These are phyloP conservation scores for Phenganax subtilis DNA, from an alignment of 92 coral and sea anemone species.

Conservation along the genomic window DNA sequence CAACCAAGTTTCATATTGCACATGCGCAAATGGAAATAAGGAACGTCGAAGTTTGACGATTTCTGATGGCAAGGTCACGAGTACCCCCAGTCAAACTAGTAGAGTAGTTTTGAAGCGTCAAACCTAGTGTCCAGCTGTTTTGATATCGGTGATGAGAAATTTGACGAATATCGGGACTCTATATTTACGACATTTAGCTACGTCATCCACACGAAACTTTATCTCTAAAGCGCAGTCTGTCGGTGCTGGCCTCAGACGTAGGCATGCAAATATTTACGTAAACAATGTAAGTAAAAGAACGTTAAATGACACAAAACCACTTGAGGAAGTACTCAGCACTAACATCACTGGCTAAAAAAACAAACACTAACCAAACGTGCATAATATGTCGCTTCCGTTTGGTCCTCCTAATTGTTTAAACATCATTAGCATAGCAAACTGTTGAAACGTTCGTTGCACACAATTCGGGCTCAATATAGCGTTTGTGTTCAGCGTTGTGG, in stretches of 20 bases:
- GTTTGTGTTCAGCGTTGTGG: neutral
- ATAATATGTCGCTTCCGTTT: slow-evolving; percentile 21
- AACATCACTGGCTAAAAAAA: neutral
- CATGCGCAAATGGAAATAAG: too few species aligned
- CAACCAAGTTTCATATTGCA: too few species aligned
- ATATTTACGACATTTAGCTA: neutral
- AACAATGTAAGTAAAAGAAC: neutral
- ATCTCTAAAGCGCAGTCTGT: neutral
- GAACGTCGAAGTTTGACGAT: too few species aligned
- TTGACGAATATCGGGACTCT: too few species aligned
- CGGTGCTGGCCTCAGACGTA: neutral
- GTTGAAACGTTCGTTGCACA: neutral
- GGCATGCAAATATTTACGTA: neutral
- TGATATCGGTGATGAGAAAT: too few species aligned
- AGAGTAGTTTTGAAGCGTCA: too few species aligned
- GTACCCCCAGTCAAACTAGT: too few species aligned
- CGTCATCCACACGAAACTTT: neutral
- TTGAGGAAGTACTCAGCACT: neutral
- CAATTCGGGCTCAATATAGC: neutral
- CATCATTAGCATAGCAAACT: slow-evolving; percentile 12
- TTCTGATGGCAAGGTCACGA: too few species aligned
- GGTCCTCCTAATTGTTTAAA: slow-evolving; percentile 3
- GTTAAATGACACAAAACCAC: neutral
- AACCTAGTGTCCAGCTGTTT: too few species aligned
- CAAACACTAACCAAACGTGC: slow-evolving; percentile 9